Evolutionary conservation across 2,113 vertebrate species (phyloP).

Genomic region (Leptodactylus fuscus): DNA sequence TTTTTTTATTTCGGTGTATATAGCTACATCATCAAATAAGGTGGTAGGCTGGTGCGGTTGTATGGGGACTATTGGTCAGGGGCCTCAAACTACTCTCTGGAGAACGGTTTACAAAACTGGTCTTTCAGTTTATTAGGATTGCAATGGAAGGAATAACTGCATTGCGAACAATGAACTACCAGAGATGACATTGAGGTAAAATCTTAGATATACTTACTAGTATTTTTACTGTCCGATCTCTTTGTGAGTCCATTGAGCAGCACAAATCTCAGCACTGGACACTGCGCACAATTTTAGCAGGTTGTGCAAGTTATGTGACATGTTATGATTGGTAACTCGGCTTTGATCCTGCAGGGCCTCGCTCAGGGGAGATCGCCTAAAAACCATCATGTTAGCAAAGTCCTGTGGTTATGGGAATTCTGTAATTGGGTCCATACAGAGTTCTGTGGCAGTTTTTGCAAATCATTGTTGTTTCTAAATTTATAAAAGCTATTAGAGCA

Average conservation of each 20-base stretch:
- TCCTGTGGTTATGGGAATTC: conserved; percentile 53
- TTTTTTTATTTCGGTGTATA: no score
- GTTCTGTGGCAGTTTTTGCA: conserved; percentile 43
- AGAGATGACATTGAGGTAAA: background rate
- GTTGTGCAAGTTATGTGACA: conserved; percentile 22
- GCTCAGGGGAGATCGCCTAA: conserved; percentile 41
- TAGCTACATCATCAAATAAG: no score
- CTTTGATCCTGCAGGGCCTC: conserved; percentile 28
- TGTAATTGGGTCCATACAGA: conserved; percentile 54
- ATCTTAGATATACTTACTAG: background rate
- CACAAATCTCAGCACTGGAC: background rate
- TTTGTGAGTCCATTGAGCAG: background rate
- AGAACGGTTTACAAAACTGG: background rate
- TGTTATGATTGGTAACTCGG: conserved; percentile 34
- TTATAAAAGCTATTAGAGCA: conserved; percentile 6
- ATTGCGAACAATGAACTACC: background rate
- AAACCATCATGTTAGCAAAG: conserved; percentile 52
- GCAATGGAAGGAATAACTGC: background rate
- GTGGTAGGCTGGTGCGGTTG: no score
- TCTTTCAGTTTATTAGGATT: background rate
- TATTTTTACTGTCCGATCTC: background rate
- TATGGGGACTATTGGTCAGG: no score
- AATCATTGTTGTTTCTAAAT: conserved; percentile 51
- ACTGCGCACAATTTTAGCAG: conserved; percentile 7
- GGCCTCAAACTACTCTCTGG: no score